These are phyloP conservation scores for Dermatemys mawii DNA, from an alignment of 2,113 vertebrate genomes.

Conservation along the genomic window DNA sequence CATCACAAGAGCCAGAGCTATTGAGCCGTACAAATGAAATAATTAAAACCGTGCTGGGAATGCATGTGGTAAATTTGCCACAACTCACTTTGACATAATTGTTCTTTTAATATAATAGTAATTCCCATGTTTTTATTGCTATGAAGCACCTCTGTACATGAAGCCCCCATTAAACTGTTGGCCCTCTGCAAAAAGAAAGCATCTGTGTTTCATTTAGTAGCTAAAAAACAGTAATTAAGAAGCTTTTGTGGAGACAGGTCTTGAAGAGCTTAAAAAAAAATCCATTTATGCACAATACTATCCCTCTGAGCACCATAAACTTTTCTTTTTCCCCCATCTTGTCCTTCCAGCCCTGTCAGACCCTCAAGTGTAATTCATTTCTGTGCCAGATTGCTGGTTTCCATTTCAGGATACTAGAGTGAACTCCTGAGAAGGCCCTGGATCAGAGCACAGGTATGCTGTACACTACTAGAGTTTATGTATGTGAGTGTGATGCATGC, in stretches of 20 bases:
- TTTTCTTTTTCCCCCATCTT: not conserved
- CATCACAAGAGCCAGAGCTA: not conserved
- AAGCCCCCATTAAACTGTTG: not conserved
- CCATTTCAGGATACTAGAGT: not conserved
- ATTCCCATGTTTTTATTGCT: conserved; percentile 53
- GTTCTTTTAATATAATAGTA: conserved; percentile 17
- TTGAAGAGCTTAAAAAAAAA: conserved; percentile 64
- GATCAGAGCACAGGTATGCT: not conserved
- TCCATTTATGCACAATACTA: not conserved
- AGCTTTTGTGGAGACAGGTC: conserved; percentile 44
- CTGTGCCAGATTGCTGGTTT: not conserved
- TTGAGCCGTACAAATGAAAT: not conserved
- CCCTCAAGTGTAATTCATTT: not conserved
- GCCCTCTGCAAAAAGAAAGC: conserved; percentile 18
- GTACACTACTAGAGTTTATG: not conserved
- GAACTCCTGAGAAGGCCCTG: not conserved
- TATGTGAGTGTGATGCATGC: not conserved
- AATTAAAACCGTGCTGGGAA: not conserved
- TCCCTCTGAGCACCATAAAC: not conserved
- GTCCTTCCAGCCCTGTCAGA: not conserved
- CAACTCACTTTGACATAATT: not conserved
- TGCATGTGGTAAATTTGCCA: fast-evolving
- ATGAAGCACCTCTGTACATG: not conserved
- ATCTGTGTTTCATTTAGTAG: conserved; percentile 71
- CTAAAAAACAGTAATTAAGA: conserved; percentile 66